These are phyloP conservation scores for Astyanax mexicanus DNA, from an alignment of 2,797 vertebrate genomes.

Conservation along the genomic window DNA sequence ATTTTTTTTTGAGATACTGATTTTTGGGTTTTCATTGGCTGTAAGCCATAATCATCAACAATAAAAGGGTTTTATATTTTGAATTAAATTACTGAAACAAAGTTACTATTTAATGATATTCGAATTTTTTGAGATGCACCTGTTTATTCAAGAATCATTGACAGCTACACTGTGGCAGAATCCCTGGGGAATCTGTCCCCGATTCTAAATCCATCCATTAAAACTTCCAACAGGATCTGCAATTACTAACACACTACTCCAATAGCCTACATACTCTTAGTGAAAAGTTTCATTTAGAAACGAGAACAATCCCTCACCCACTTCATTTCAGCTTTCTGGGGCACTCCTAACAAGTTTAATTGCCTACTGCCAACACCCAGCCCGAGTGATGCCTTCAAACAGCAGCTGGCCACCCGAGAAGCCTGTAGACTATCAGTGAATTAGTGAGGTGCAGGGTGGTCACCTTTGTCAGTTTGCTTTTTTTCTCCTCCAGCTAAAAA, in stretches of 20 bases:
- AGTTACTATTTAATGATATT: too few relatives aligned
- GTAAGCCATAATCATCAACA: too few relatives aligned
- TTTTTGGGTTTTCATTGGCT: too few relatives aligned
- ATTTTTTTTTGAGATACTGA: too few relatives aligned
- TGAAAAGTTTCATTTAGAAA: conserved; percentile 37
- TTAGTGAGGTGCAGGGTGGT: conserved; percentile 11
- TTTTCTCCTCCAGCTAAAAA: conserved; percentile 1
- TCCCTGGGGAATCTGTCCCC: not conserved
- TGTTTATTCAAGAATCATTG: too few relatives aligned
- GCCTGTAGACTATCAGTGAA: not conserved
- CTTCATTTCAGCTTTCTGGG: conserved; percentile 29
- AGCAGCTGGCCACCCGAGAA: not conserved
- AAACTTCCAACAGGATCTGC: not conserved
- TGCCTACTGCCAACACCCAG: not conserved
- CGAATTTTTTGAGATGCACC: too few relatives aligned
- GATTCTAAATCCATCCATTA: not conserved
- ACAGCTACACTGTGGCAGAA: not conserved
- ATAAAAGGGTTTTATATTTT: too few relatives aligned
- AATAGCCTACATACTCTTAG: conserved; percentile 24
- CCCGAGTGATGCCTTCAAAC: not conserved
- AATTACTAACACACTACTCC: conserved; percentile 28
- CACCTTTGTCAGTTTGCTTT: not conserved
- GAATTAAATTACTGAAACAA: too few relatives aligned
- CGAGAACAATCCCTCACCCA: conserved; percentile 3
- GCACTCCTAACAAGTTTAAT: conserved; percentile 16